These are phyloP conservation scores for Tor tambroides DNA, from an alignment of 2,113 vertebrate species.

Conservation along the genomic window DNA sequence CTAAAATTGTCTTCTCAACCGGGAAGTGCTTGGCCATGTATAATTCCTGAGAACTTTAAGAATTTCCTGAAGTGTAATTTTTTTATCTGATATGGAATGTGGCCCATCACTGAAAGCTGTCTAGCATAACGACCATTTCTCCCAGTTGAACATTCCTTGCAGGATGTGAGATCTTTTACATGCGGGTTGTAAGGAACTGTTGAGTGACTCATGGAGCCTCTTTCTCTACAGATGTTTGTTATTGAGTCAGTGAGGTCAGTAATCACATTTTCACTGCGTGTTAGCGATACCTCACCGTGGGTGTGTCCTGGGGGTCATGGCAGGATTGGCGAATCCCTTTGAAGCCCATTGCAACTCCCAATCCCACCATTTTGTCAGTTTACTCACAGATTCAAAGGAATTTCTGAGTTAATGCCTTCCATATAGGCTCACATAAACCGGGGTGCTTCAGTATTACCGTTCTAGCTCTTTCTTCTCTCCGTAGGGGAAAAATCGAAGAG, in stretches of 20 bases:
- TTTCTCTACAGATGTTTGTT: slow-evolving; percentile 58
- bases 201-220: slow-evolving; percentile 32
- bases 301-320: slow-evolving; percentile 55
- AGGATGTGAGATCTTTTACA: slow-evolving; percentile 27
- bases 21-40: background rate
- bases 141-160: slow-evolving; percentile 41
- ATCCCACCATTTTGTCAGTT: slow-evolving; percentile 44
- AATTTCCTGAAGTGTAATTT: background rate
- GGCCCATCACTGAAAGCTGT: slow-evolving; percentile 32
- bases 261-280: slow-evolving; percentile 56
- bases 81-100: slow-evolving; percentile 36
- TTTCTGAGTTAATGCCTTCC: slow-evolving; percentile 56
- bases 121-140: slow-evolving; percentile 8
- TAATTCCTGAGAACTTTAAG: background rate
- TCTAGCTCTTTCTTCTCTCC: background rate
- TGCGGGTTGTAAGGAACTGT: background rate
- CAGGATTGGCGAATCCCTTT: slow-evolving; percentile 44
- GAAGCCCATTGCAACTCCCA: slow-evolving; percentile 46
- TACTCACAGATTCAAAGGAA: slow-evolving; percentile 49
- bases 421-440: slow-evolving; percentile 36
- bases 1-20: background rate
- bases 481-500: slow-evolving; percentile 10
- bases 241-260: slow-evolving; percentile 57
- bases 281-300: slow-evolving; percentile 42
- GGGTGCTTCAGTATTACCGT: slow-evolving; percentile 34